phyloP scores from a whole-genome alignment of 1,140 invertebrate genomes.

The Eupeodes corollae region DNA sequence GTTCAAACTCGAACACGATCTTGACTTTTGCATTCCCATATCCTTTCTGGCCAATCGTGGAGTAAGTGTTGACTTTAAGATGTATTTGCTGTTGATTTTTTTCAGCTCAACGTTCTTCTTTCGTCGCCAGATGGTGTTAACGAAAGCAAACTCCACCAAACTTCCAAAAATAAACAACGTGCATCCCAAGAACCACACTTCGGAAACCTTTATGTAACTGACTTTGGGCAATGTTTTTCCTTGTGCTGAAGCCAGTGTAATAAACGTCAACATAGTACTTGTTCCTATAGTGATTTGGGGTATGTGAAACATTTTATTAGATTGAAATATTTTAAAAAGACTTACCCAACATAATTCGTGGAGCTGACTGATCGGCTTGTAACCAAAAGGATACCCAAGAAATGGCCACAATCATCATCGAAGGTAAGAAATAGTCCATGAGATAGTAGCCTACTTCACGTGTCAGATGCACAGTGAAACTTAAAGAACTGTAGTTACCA shows the following conservation, averaged over 20 bases:
- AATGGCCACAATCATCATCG: conserved; percentile 74
- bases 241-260: conserved; percentile 70
- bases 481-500: conserved; percentile 70
- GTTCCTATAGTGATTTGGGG: conserved; percentile 40
- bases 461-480: conserved; percentile 63
- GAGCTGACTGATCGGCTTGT: conserved; percentile 73
- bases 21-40: conserved; percentile 50
- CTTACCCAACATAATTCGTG: conserved; percentile 56
- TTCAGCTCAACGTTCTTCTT: conserved; percentile 71
- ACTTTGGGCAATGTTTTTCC: conserved; percentile 76
- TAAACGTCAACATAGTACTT: conserved; percentile 75
- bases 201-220: conserved; percentile 82
- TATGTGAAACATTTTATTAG: neutral
- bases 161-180: conserved; percentile 74
- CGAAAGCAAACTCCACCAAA: conserved; percentile 80
- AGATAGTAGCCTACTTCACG: conserved; percentile 78
- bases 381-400: conserved; percentile 89
- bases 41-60: conserved; percentile 59
- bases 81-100: conserved; percentile 72
- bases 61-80: conserved; percentile 68
- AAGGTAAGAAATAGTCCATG: conserved; percentile 83
- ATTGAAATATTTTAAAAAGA: conserved; percentile 18
- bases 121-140: conserved; percentile 76
- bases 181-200: conserved; percentile 81
- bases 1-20: conserved; percentile 57